Base-by-base conservation (phyloP, 2,888 invertebrate species). In the Eilema caniola region DNA sequence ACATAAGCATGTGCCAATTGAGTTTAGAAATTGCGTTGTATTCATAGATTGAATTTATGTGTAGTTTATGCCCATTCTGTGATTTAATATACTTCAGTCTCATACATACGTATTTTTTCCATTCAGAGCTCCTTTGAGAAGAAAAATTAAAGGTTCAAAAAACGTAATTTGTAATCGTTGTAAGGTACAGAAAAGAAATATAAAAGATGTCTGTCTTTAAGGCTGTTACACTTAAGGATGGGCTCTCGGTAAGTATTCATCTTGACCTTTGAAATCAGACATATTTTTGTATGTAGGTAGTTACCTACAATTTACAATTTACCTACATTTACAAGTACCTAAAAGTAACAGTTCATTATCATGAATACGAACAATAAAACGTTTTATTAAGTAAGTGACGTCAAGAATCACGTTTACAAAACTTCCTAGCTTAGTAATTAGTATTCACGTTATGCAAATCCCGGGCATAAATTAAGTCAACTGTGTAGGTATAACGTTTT, bases 391-490 rank as follows among this genome's bases (percentile, higher is more conserved):
- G 53, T 28, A 37, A 70, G 64, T 78, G 83, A 80, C 83, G 83
- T 79, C 80, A 73, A 76, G 61, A 67, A 79, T 75, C 75, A 68
- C 57, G 47, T 72, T 72, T 57, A 56, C 47, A 67, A 62, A 60
- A 67, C 23, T 53, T 71, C 65, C 31, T 33, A 71, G 25, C n/a
- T 72, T 24, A 31, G 28, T 64, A 64, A 14, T n/a, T 66, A 70
- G 25, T 65, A 62, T 66, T 65, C 56, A 62, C 28, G 77, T 75
- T 82, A 88, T 87, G 88, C 81, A 86, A 89, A 89, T 88, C 68
- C 69, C 72, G 67, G 70, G 72, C 80, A 67, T 88, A 81, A 89
- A 88, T 71, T 79, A 75, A 82, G 74, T 81, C 76, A 74, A 80
- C 68, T 47, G 79, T 79, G 75, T 67, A n/a, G n/a, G n/a, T n/a